Conservation (phyloP, 2,113 vertebrate species). For the Lutjanus erythropterus region DNA sequence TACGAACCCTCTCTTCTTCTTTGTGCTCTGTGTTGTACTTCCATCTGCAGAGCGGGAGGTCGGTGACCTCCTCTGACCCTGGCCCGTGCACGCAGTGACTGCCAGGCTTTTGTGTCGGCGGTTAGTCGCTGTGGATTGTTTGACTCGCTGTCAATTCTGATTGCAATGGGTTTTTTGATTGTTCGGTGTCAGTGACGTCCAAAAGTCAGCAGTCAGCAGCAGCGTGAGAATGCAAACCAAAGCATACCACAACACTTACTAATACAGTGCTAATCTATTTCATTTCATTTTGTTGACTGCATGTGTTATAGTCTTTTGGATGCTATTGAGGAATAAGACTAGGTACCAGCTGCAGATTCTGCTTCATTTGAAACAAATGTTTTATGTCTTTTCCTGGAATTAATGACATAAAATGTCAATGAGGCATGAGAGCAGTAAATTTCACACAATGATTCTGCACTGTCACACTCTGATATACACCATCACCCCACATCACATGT, state of each 20-base stretch:
- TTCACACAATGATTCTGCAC: no score
- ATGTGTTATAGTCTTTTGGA: no score
- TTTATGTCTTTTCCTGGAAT: background rate
- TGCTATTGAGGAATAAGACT: background rate
- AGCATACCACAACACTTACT: slow-evolving; percentile 21
- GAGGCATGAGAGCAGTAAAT: background rate
- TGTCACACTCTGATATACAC: no score
- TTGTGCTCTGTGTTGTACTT: slow-evolving; percentile 5
- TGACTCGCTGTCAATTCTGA: slow-evolving; percentile 47
- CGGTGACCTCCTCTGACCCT: slow-evolving; percentile 43
- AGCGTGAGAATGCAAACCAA: slow-evolving; percentile 43
- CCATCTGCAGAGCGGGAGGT: slow-evolving; percentile 29
- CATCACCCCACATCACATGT: no score
- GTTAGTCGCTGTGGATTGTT: slow-evolving; percentile 40
- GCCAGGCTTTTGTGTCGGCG: slow-evolving; percentile 50
- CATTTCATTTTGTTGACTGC: background rate
- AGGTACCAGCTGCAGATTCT: background rate
- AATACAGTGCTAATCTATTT: background rate
- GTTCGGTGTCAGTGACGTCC: slow-evolving; percentile 51
- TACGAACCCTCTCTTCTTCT: background rate
- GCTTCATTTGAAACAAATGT: background rate
- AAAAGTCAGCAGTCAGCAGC: slow-evolving; percentile 54
- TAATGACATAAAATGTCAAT: background rate
- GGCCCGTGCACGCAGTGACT: slow-evolving; percentile 7
- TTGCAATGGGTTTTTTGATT: slow-evolving; percentile 63